Conservation (phyloP, 2,797 vertebrate species). For the Trematocara caparti region DNA sequence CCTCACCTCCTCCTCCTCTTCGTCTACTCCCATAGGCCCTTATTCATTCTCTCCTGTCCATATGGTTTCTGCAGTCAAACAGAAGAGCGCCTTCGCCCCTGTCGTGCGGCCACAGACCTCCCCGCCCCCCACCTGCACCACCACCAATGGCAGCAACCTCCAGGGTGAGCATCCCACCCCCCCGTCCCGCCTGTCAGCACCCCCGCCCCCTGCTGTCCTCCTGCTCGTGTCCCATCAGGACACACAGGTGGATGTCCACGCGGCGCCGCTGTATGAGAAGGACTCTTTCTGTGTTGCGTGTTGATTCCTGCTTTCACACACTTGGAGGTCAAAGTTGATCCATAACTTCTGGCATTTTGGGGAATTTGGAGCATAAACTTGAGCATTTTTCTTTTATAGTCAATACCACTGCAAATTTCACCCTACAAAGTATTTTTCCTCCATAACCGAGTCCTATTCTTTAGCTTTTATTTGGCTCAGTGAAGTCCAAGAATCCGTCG, state of each 20-base stretch:
- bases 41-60: constrained; percentile 94
- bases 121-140: constrained; percentile 85
- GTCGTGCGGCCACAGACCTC: constrained; percentile 73
- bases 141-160: constrained; percentile 87
- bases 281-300: background rate
- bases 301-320: background rate
- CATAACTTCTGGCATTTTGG: constrained; percentile 64
- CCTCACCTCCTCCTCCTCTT: constrained; percentile 55
- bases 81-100: constrained; percentile 72
- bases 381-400: background rate
- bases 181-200: constrained; percentile 61
- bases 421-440: background rate
- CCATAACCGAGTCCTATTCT: background rate
- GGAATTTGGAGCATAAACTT: background rate
- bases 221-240: constrained; percentile 9
- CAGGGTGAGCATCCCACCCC: constrained; percentile 84
- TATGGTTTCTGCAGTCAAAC: constrained; percentile 92
- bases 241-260: background rate
- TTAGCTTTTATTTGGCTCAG: background rate
- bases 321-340: constrained; percentile 78
- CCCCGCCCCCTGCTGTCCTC: constrained; percentile 27
- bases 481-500: background rate
- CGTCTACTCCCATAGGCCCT: constrained; percentile 71
- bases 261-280: background rate
- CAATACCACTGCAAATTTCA: background rate